phyloP scores from a whole-genome alignment of 2,888 invertebrate species.

The Hyles lineata region DNA sequence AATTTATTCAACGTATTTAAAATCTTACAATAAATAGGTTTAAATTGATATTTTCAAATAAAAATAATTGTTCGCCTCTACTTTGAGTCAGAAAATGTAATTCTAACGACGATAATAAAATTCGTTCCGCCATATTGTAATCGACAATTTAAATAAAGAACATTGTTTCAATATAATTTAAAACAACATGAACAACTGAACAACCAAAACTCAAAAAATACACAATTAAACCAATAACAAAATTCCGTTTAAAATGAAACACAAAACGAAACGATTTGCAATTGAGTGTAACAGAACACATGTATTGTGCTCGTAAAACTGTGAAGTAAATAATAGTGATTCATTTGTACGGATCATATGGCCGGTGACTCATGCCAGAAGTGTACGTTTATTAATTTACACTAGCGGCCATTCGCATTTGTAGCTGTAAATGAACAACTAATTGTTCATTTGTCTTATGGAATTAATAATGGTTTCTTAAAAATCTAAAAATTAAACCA shows the following conservation, averaged over 20 bases:
- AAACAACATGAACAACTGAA: not conserved
- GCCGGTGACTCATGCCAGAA: constrained; percentile 35
- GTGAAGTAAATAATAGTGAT: constrained; percentile 39
- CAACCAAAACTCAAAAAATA: not conserved
- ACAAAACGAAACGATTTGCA: constrained; percentile 15
- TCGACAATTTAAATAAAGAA: too few species aligned
- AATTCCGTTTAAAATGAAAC: not conserved
- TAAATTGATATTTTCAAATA: too few species aligned
- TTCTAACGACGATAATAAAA: too few species aligned
- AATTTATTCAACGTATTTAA: too few species aligned
- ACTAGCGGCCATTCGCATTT: not conserved
- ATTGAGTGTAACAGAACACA: constrained; percentile 28
- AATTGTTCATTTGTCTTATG: too few species aligned
- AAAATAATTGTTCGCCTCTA: too few species aligned
- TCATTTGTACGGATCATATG: constrained; percentile 38
- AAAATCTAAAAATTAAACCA: too few species aligned
- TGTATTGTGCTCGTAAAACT: constrained; percentile 34
- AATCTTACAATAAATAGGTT: too few species aligned
- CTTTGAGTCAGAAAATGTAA: too few species aligned
- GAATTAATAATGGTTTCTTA: too few species aligned
- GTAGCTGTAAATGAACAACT: not conserved
- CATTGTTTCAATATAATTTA: too few species aligned
- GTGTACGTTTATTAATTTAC: constrained; percentile 31
- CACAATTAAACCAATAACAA: not conserved
- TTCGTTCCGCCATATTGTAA: too few species aligned